Evolutionary conservation across 2,113 vertebrate genomes (phyloP).

Genomic region (Miniopterus natalensis): DNA sequence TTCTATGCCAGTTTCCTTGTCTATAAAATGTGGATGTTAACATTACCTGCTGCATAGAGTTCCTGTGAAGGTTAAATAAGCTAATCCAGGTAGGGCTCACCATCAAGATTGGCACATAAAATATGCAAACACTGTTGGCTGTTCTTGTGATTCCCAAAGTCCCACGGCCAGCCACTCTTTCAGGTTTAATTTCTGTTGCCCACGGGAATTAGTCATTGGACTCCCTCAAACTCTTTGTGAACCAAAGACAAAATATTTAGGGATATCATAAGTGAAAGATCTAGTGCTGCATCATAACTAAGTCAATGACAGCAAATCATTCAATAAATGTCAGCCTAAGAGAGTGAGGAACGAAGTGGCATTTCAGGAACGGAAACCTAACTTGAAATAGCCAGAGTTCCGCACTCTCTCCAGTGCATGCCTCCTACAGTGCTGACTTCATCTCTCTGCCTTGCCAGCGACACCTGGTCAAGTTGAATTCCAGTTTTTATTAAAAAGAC

Average conservation of each 20-base stretch:
- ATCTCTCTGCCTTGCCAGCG: neutral
- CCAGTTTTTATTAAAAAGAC: neutral
- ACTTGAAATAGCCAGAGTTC: neutral
- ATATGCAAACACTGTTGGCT: neutral
- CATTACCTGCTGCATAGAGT: neutral
- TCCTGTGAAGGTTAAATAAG: neutral
- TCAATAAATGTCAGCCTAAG: neutral
- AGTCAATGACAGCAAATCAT: neutral
- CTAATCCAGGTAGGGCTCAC: neutral
- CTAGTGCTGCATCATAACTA: neutral
- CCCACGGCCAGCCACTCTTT: neutral
- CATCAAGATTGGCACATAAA: neutral
- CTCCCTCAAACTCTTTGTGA: neutral
- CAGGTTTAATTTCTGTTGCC: neutral
- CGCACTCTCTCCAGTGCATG: neutral
- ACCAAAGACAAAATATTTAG: neutral
- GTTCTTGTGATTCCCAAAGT: neutral
- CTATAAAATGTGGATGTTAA: neutral
- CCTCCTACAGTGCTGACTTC: too few relatives aligned
- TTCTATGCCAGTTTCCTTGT: neutral
- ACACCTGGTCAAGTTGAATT: neutral
- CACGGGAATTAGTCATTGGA: neutral
- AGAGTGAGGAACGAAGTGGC: neutral
- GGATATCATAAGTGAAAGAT: neutral
- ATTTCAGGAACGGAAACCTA: neutral